Base-by-base conservation (phyloP, 2,113 vertebrate genomes). In the Paedocypris sp. region DNA sequence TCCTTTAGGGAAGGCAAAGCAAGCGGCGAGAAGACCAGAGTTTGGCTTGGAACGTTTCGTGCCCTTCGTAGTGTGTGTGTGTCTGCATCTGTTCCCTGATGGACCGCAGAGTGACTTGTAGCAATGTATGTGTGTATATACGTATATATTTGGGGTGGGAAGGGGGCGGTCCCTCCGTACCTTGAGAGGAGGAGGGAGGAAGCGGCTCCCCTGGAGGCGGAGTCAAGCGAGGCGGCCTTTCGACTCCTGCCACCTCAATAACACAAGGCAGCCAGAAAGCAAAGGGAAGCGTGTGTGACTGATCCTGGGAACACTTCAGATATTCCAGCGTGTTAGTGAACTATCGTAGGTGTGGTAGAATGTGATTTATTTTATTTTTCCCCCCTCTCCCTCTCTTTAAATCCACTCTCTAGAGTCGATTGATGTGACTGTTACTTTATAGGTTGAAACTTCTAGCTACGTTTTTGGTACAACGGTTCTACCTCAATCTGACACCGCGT, bases 381-480 rank as follows among this genome's bases (percentile, higher is more conserved):
- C n/a, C n/a, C n/a, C n/a, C n/a, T n/a, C n/a, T n/a, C n/a, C n/a
- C n/a, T n/a, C 45, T 42, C 32, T 46, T 71, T 70, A 56, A 74
- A 72, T 79, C 80, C 71, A 73, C 74, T 80, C 70, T 73, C 68
- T 72, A 36, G 62, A 74, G 68, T 80, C 73, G 73, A 78, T 82
- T 76, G 66, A 78, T 79, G 79, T 84, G 84, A 86, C 84, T 84
- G 84, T 86, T 86, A 84, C 78, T 80, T 69, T 62, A 78, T 80
- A 82, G 74, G 46, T 67, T 61, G 64, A 79, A 76, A 72, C 68
- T 77, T 75, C 73, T 80, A 73, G 72, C 76, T 75, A 76, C 60
- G 71, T 58, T 72, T 64, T 80, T 75, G 78, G 84, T 86, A 85
- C 83, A 86, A 87, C 84, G 72, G 78, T 82, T 80, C 84, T 87